Percentiles rank a stretch among this genome's conserved stretches.
These are phyloP conservation scores for Poeciliopsis occidentalis DNA, from an alignment of 2,113 vertebrate species.

Conservation along the genomic window DNA sequence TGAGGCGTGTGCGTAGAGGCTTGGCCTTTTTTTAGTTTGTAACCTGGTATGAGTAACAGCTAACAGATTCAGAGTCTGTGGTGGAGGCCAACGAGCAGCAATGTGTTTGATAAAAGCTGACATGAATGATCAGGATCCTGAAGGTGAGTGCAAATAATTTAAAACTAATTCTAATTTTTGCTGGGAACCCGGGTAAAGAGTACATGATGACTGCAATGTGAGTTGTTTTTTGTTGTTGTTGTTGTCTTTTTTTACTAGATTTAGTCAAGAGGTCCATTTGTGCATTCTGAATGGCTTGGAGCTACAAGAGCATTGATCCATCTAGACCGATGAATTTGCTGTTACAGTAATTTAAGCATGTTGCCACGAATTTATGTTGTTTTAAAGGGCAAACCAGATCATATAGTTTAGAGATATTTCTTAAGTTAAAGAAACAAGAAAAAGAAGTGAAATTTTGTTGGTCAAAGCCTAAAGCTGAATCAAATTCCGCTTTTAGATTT, in stretches of 20 bases:
- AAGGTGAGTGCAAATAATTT: no score
- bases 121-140: no score
- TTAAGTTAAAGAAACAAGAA: conserved; percentile 5
- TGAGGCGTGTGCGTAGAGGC: no score
- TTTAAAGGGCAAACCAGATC: neutral
- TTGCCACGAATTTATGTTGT: neutral
- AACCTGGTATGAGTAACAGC: no score
- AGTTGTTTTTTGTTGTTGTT: neutral
- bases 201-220: no score
- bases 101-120: no score
- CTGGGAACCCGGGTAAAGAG: neutral
- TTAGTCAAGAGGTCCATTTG: neutral
- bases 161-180: neutral
- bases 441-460: neutral
- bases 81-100: no score
- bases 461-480: neutral
- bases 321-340: neutral
- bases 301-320: neutral
- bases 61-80: no score
- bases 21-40: no score
- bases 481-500: neutral
- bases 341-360: neutral
- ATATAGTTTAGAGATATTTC: neutral
- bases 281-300: neutral
- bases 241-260: neutral